Percentiles rank a stretch among this genome's conserved stretches.
These are phyloP conservation scores for Archegozetes longisetosus DNA, from an alignment of 1,140 invertebrate species.

Conservation along the genomic window DNA sequence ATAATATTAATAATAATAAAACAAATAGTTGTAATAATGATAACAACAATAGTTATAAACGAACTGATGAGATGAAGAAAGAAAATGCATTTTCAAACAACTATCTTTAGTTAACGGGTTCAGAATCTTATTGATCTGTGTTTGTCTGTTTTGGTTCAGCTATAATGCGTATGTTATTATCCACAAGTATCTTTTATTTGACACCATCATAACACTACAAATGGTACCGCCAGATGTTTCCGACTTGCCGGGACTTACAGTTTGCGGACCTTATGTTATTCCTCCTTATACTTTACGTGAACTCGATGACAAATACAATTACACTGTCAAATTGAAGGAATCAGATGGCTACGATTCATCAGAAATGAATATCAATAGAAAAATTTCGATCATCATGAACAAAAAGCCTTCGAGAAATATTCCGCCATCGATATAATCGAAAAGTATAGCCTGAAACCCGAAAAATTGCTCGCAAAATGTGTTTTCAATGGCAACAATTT, in stretches of 20 bases:
- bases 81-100: too few species aligned
- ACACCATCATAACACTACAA: background rate
- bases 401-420: background rate
- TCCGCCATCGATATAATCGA: background rate
- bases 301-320: too few species aligned
- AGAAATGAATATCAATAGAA: background rate
- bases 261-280: slow-evolving; percentile 1
- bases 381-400: background rate
- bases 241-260: background rate
- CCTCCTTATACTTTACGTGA: too few species aligned
- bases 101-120: too few species aligned
- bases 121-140: too few species aligned
- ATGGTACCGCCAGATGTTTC: background rate
- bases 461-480: background rate
- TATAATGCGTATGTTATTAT: background rate
- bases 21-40: too few species aligned
- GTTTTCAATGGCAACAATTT: background rate
- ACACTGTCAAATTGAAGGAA: too few species aligned
- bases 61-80: too few species aligned
- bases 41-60: too few species aligned
- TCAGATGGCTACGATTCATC: too few species aligned
- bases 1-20: too few species aligned
- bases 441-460: background rate
- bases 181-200: background rate
- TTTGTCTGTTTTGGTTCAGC: background rate